These are phyloP conservation scores for Rhegmatorhina hoffmannsi DNA, from an alignment of 2,113 vertebrate genomes.

Conservation along the genomic window DNA sequence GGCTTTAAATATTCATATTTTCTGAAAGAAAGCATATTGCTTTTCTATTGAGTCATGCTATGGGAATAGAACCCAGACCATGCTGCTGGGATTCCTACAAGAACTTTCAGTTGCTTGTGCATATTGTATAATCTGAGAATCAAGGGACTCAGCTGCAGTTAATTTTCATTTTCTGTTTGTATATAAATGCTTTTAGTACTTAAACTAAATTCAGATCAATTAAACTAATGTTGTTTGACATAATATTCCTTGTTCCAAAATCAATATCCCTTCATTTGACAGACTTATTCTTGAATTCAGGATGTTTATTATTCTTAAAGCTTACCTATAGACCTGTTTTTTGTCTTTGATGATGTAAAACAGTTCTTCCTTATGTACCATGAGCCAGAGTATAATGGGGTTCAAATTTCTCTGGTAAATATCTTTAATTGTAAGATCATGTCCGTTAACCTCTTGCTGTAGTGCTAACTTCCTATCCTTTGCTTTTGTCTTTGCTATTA, in stretches of 20 bases:
- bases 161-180: constrained; percentile 84
- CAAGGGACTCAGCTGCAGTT: constrained; percentile 78
- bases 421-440: constrained; percentile 81
- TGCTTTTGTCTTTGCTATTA: constrained; percentile 54
- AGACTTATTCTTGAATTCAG: constrained; percentile 82
- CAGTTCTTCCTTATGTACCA: constrained; percentile 77
- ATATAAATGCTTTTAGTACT: constrained; percentile 86
- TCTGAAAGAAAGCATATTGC: constrained; percentile 83
- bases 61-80: constrained; percentile 65
- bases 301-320: constrained; percentile 87
- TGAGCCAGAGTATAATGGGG: constrained; percentile 76
- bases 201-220: constrained; percentile 86
- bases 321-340: constrained; percentile 87
- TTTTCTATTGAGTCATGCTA: constrained; percentile 59
- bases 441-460: constrained; percentile 68
- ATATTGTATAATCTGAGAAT: constrained; percentile 65
- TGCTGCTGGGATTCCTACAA: constrained; percentile 28
- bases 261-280: constrained; percentile 84
- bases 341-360: constrained; percentile 84
- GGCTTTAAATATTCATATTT: constrained; percentile 71
- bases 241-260: constrained; percentile 85
- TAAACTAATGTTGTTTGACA: constrained; percentile 85
- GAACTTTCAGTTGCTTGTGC: constrained; percentile 49
- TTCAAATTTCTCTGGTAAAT: constrained; percentile 81
- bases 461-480: constrained; percentile 34